These are phyloP conservation scores for Lepas anatifera DNA, from an alignment of 2,888 invertebrate genomes.

Conservation along the genomic window DNA sequence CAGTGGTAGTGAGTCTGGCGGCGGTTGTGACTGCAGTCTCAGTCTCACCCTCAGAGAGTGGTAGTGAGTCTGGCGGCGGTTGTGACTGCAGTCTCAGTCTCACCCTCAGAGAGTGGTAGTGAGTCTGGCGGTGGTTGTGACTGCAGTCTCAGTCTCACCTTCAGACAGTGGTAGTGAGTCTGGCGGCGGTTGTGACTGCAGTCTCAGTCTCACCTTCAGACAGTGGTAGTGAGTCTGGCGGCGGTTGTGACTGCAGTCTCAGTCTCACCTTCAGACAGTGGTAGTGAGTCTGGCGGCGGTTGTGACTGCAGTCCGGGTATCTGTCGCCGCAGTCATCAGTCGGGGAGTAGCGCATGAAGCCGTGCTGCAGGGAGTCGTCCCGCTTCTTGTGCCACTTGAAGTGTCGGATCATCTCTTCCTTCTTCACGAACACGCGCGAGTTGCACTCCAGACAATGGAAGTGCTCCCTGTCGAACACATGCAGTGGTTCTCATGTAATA, in stretches of 20 bases:
- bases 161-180: slow-evolving; percentile 89
- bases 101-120: too few relatives aligned
- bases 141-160: slow-evolving; percentile 47
- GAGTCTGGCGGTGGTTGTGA: not conserved
- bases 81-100: not conserved
- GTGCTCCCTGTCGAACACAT: slow-evolving; percentile 85
- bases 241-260: too few relatives aligned
- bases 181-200: slow-evolving; percentile 90
- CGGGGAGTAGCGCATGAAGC: slow-evolving; percentile 88
- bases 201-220: slow-evolving; percentile 71
- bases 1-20: too few relatives aligned
- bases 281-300: slow-evolving; percentile 88
- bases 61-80: not conserved
- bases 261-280: slow-evolving; percentile 80
- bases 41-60: too few relatives aligned
- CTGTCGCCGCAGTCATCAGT: slow-evolving; percentile 81
- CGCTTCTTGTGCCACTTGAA: slow-evolving; percentile 99
- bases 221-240: slow-evolving; percentile 93
- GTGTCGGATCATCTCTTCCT: slow-evolving; percentile 97
- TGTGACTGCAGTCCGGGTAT: slow-evolving; percentile 61
- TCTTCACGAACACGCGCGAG: slow-evolving; percentile 82
- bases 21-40: too few relatives aligned
- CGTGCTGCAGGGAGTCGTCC: slow-evolving; percentile 89
- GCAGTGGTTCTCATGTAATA: too few relatives aligned
- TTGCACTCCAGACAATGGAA: slow-evolving; percentile 82